These are phyloP conservation scores for Minunthozetes semirufus DNA, from an alignment of 2,888 invertebrate genomes.

Conservation along the genomic window DNA sequence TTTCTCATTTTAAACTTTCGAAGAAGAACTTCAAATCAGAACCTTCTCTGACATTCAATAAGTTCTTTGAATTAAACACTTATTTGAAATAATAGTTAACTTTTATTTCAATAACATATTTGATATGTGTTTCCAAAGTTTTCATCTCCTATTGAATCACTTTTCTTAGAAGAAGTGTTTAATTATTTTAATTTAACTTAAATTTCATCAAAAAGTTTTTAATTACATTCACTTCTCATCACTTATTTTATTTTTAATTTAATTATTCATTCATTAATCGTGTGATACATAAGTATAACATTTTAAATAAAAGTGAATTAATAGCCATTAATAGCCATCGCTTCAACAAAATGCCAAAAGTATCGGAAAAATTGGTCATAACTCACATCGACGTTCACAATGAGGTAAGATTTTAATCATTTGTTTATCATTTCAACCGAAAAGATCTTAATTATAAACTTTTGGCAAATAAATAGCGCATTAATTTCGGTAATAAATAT, in stretches of 20 bases:
- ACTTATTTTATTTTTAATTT: not conserved
- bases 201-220: not conserved
- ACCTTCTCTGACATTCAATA: not conserved
- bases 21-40: not conserved
- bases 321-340: not conserved
- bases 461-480: not conserved
- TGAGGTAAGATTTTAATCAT: not conserved
- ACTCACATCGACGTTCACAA: not conserved
- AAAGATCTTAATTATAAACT: not conserved
- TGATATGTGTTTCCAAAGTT: too few relatives aligned
- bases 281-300: not conserved
- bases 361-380: not conserved
- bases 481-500: conserved; percentile 8
- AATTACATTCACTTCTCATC: not conserved
- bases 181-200: not conserved
- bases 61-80: too few relatives aligned
- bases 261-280: not conserved
- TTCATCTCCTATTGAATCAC: too few relatives aligned
- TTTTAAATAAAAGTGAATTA: not conserved
- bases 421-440: not conserved
- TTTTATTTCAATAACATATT: too few relatives aligned
- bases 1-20: not conserved
- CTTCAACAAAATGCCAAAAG: not conserved
- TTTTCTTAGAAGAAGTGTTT: not conserved
- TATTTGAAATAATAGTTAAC: too few relatives aligned